A percentile compares a stretch with the other conserved stretches of the same genome.
phyloP scores from a whole-genome alignment of 2,113 vertebrate species.

The Toxotes jaculatrix region DNA sequence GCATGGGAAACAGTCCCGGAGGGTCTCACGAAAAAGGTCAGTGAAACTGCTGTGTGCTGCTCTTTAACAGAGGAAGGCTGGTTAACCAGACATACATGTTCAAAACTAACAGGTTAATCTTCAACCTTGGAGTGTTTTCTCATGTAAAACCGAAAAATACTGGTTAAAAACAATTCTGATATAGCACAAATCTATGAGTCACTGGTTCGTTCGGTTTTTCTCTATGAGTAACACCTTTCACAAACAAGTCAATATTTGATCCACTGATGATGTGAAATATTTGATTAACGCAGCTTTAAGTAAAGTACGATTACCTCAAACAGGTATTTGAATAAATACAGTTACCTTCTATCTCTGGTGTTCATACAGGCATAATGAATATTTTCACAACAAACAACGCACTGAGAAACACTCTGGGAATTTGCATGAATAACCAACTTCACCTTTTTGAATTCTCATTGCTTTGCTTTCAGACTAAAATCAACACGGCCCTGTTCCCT shows the following conservation, averaged over 20 bases:
- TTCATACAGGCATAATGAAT: constrained; percentile 6
- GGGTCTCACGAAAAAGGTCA: too few species aligned
- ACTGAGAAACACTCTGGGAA: not conserved
- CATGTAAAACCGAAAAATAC: too few species aligned
- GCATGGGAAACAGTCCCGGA: too few species aligned
- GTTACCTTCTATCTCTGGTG: not conserved
- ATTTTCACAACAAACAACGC: constrained; percentile 15
- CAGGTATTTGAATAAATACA: not conserved
- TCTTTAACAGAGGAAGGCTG: too few species aligned
- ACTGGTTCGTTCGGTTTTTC: not conserved
- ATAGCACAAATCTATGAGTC: too few species aligned
- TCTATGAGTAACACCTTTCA: too few species aligned
- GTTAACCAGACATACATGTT: too few species aligned
- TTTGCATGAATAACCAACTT: constrained; percentile 42
- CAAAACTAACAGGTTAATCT: too few species aligned
- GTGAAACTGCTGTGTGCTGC: too few species aligned
- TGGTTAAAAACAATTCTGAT: too few species aligned
- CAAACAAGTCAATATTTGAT: not conserved
- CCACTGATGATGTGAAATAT: not conserved
- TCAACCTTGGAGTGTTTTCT: too few species aligned
- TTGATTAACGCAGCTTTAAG: not conserved
- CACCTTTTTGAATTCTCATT: constrained; percentile 37
- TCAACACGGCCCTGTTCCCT: constrained; percentile 34
- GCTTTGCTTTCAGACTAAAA: constrained; percentile 39
- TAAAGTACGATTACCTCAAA: not conserved